A percentile compares a stretch with the other conserved stretches of the same genome.
Conservation (phyloP, 1,140 invertebrate species). For the Gryllus bimaculatus region DNA sequence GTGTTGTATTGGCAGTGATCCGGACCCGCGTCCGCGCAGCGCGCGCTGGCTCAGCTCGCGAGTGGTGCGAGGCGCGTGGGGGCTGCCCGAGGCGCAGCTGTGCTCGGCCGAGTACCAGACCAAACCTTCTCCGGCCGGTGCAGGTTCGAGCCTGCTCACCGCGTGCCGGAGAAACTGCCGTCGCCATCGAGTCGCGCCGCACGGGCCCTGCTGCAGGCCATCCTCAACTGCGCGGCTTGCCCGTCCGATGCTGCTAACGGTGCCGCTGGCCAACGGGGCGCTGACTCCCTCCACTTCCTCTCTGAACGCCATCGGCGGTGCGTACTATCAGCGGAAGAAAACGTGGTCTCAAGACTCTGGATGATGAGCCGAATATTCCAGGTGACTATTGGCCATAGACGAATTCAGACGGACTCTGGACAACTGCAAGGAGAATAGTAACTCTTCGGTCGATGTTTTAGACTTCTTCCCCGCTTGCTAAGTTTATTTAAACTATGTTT, state of each 20-base stretch:
- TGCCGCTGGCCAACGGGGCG: no score
- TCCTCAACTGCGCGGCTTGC: slow-evolving; percentile 46
- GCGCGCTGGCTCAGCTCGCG: slow-evolving; percentile 52
- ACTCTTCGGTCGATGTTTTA: no score
- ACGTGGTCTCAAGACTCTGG: no score
- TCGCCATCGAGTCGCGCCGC: slow-evolving; percentile 59
- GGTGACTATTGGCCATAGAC: no score
- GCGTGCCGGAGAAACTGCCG: slow-evolving; percentile 69
- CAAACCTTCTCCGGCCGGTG: slow-evolving; percentile 75
- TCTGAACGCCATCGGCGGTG: no score
- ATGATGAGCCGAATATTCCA: no score
- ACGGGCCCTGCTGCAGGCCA: slow-evolving; percentile 47
- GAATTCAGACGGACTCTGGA: no score
- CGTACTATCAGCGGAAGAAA: no score
- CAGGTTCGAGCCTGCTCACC: slow-evolving; percentile 67
- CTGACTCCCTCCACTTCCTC: no score
- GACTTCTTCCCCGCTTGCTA: no score
- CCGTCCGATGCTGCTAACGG: slow-evolving; percentile 34
- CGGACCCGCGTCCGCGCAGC: slow-evolving; percentile 39
- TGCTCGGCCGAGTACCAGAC: slow-evolving; percentile 81
- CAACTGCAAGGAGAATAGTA: no score
- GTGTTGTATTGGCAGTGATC: slow-evolving; percentile 33
- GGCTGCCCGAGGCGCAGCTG: slow-evolving; percentile 37
- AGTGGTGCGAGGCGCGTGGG: slow-evolving; percentile 40
- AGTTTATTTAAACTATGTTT: no score